Evolutionary conservation across 2,888 invertebrate genomes (phyloP), one percentile per base, ranked within the genome.

Genomic region (Drosophila nr. medialis): DNA sequence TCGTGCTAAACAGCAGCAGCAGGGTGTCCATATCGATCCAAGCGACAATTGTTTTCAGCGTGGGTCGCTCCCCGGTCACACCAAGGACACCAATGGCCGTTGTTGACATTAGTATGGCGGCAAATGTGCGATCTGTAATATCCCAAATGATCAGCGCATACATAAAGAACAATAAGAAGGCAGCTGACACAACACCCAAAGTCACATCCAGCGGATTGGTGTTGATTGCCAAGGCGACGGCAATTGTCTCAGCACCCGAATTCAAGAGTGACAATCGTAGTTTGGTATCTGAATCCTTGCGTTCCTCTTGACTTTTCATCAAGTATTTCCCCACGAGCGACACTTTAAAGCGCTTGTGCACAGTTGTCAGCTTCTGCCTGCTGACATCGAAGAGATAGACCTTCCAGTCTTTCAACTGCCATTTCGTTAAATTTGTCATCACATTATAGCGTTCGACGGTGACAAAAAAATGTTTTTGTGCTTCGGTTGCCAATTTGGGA

Each of bases 61-160:
- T 93, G 0, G 97, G 96, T 70, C 96, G 94, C 93, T 95, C 94
- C 81, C 95, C 94, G 61, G 96, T 91, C 0, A 94, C 93, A 4
- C 96, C 95, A 61, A 97, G 92, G 48, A 95, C 94, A 2, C 95
- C 96, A 36, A 97, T 93, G 0, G 96, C 94, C 82, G 95, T 93
- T 40, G 96, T 92, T 0, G 95, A 95, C 95, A 69, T 81, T 95
- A 88, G 6, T 0, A 86, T 8, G 0, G 81, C 58, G 15, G 75
- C 83, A 24, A 86, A 88, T 2, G 90, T 79, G 2, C 81, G 93
- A 90, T 96, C 96, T 0, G 96, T 94, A 36, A 96, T 91, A 95
- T 96, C 93, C 89, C 91, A 97, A 75, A 97, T 96, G 58, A 98
- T 97, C 42, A 98, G 94, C 15, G 96, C 86, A 84, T 98, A 98